Evolutionary conservation across 2,113 vertebrate species (phyloP).

Genomic region (Apus apus): DNA sequence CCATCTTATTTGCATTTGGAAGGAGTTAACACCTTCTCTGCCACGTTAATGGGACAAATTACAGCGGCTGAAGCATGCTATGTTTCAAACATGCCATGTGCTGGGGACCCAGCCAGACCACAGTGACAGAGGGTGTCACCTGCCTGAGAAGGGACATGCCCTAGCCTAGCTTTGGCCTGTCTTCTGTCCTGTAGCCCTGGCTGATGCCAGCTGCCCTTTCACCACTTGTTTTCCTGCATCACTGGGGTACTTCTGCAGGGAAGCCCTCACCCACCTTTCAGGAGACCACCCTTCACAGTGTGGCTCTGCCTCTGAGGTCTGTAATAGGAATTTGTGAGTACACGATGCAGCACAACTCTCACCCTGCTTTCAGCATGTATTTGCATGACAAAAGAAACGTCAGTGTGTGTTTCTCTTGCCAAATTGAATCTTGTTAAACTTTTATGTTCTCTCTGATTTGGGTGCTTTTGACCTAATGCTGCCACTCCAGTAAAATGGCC

Average conservation of each 20-base stretch:
- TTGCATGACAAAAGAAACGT: not conserved
- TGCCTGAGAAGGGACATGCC: not conserved
- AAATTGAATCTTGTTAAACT: not conserved
- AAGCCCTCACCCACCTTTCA: not conserved
- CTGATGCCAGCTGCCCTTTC: not conserved
- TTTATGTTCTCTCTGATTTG: constrained; percentile 2
- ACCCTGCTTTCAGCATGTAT: not conserved
- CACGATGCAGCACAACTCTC: not conserved
- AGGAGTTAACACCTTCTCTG: not conserved
- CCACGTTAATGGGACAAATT: not conserved
- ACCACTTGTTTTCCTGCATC: not conserved
- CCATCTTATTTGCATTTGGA: not conserved
- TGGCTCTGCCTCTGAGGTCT: not conserved
- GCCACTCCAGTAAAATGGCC: not conserved
- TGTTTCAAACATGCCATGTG: not conserved
- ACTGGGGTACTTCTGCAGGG: not conserved
- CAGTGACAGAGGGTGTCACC: not conserved
- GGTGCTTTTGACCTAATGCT: not conserved
- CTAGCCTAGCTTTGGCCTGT: not conserved
- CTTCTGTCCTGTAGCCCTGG: not conserved
- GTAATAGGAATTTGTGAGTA: not conserved
- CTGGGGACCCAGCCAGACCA: not conserved
- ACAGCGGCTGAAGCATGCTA: not conserved
- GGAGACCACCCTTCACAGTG: not conserved
- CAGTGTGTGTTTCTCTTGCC: not conserved